phyloP scores from a whole-genome alignment of 2,113 vertebrate genomes.

The Strix uralensis region DNA sequence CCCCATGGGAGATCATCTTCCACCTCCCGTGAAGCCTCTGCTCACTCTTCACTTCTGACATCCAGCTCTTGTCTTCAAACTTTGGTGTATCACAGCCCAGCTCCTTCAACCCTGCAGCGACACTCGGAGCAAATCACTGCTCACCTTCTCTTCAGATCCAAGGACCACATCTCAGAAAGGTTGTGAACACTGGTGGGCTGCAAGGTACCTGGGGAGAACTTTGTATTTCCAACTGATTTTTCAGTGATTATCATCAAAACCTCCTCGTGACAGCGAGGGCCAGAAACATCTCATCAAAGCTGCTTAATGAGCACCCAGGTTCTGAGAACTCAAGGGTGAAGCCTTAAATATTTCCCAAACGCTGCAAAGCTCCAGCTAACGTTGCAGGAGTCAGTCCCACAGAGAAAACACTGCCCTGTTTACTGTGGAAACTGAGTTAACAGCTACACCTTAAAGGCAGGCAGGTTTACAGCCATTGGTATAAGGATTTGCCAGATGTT shows the following conservation, averaged over 20 bases:
- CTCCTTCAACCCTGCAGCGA: not conserved
- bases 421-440: not conserved
- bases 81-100: not conserved
- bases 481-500: not conserved
- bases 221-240: not conserved
- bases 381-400: not conserved
- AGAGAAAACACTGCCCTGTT: not conserved
- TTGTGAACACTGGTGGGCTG: not conserved
- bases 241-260: not conserved
- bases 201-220: not conserved
- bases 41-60: not conserved
- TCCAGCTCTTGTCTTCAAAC: not conserved
- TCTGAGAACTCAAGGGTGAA: not conserved
- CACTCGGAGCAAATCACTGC: not conserved
- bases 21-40: not conserved
- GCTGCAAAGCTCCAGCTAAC: not conserved
- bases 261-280: accelerated
- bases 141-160: not conserved
- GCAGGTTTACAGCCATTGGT: not conserved
- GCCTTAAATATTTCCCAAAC: not conserved
- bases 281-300: not conserved
- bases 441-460: not conserved
- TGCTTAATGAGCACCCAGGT: not conserved
- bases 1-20: not conserved
- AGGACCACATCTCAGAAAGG: not conserved